Base-by-base conservation (phyloP, 2,113 vertebrate genomes). In the Semnornis frantzii region DNA sequence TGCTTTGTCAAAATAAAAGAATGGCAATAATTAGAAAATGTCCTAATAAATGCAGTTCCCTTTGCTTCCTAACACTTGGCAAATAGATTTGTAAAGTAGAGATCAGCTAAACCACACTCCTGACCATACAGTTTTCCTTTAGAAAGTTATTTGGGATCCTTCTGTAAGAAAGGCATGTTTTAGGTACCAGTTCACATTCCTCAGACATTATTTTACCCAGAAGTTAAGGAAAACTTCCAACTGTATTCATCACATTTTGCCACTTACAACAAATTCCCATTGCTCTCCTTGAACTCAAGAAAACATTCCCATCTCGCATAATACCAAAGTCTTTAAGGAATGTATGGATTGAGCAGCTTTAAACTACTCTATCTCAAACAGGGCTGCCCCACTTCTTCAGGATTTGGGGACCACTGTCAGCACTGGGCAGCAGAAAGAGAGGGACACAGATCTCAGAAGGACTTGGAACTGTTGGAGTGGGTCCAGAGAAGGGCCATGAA, bases 121-220 rank as follows among this genome's bases (percentile, higher is more conserved):
- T 57, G 24, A 57, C 16, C 33, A 77, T 27, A 24, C 50, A 25
- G 1, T 68, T 87, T 59, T 74, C 20, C 88, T 92, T 87, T 28
- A 82, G 21, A 78, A 94, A 81, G 72, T 92, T 12, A 58, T 70
- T 90, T 95, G 96, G 91, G 94, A 93, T 96, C 91, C 91, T 96
- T 96, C 91, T 80, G 79, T 91, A 94, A 91, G 91, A 97, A 95
- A 81, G 82, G 87, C n/a, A 10, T 16, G 6, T 50, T 82, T 10
- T 79, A 68, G 68, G 82, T 52, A 28, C 48, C 85, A 69, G 28
- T 77, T 92, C 30, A 2, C 2, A 0, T 80, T 83, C 28, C 71
- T 11, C 71, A 20, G 30, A 9, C 6, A 0, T 66, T 37, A 13
- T 19, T 58, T 20, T 68, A 20, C 39, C 10, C 14, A 18, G 68